phyloP scores from a whole-genome alignment of 2,888 invertebrate species.

The Diplolepis rosae region DNA sequence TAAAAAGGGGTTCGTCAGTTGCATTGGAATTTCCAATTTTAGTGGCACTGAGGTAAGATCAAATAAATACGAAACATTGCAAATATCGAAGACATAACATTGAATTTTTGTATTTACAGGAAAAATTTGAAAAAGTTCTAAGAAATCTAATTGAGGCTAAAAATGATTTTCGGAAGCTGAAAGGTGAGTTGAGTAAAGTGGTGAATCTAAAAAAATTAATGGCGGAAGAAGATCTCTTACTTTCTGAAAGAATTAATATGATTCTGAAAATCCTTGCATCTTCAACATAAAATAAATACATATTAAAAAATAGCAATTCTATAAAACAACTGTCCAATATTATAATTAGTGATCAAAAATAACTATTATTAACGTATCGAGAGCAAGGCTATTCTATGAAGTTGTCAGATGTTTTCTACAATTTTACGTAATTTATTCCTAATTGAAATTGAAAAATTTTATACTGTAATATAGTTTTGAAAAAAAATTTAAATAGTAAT shows the following conservation, averaged over 20 bases:
- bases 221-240: conserved; percentile 51
- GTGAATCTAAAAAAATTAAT: conserved; percentile 53
- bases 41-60: conserved; percentile 57
- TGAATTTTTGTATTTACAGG: conserved; percentile 48
- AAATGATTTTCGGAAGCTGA: conserved; percentile 51
- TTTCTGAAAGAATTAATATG: conserved; percentile 54
- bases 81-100: background rate
- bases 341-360: too few relatives aligned
- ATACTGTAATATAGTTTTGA: too few relatives aligned
- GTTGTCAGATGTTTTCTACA: too few relatives aligned
- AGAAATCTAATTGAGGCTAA: conserved; percentile 53
- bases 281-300: background rate
- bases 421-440: too few relatives aligned
- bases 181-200: conserved; percentile 37
- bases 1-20: conserved; percentile 58
- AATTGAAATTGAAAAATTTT: too few relatives aligned
- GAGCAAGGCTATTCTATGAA: too few relatives aligned
- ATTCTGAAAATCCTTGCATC: conserved; percentile 52
- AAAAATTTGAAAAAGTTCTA: conserved; percentile 56
- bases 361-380: too few relatives aligned
- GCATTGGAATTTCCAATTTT: conserved; percentile 61
- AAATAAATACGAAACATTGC: background rate
- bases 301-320: too few relatives aligned
- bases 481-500: too few relatives aligned
- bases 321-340: too few relatives aligned